Evolutionary conservation across 64 coral and sea anemone species (phyloP).

Genomic region (Pocillopora damicornis): DNA sequence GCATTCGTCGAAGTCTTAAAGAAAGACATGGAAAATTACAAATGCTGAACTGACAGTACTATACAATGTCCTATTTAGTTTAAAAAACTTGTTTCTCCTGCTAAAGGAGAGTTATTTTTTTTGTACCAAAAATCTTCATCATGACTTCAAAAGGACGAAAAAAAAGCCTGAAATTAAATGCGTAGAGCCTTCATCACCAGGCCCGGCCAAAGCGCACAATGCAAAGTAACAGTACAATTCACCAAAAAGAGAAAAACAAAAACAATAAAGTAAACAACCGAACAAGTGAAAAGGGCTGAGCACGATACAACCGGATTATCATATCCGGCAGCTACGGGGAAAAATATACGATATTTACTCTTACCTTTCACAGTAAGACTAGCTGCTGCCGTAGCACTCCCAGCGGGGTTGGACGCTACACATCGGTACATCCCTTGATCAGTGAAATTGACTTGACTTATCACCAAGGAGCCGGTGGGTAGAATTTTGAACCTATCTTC

Average conservation of each 20-base stretch:
- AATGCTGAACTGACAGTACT: neutral
- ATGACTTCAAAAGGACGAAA: neutral
- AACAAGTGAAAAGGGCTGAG: too few relatives aligned
- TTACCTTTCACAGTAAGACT: slow-evolving; percentile 65
- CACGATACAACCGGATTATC: neutral
- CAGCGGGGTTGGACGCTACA: slow-evolving; percentile 85
- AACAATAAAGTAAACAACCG: too few relatives aligned
- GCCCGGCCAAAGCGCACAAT: too few relatives aligned
- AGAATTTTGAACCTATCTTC: slow-evolving; percentile 69
- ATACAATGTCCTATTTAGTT: too few relatives aligned
- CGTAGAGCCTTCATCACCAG: too few relatives aligned
- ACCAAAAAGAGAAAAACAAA: too few relatives aligned
- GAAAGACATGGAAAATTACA: neutral
- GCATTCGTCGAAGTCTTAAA: slow-evolving; percentile 43
- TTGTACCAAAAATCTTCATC: too few relatives aligned
- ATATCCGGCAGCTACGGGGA: neutral
- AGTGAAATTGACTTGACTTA: slow-evolving; percentile 64
- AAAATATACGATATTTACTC: neutral
- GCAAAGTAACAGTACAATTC: too few relatives aligned
- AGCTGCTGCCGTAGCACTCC: slow-evolving; percentile 56
- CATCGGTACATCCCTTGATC: slow-evolving; percentile 86
- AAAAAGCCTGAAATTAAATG: neutral
- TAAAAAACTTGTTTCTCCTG: too few relatives aligned
- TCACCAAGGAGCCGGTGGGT: slow-evolving; percentile 64
- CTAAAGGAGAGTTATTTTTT: too few relatives aligned